phyloP scores from a whole-genome alignment of 2,888 invertebrate genomes.

The Parnassius mnemosyne region DNA sequence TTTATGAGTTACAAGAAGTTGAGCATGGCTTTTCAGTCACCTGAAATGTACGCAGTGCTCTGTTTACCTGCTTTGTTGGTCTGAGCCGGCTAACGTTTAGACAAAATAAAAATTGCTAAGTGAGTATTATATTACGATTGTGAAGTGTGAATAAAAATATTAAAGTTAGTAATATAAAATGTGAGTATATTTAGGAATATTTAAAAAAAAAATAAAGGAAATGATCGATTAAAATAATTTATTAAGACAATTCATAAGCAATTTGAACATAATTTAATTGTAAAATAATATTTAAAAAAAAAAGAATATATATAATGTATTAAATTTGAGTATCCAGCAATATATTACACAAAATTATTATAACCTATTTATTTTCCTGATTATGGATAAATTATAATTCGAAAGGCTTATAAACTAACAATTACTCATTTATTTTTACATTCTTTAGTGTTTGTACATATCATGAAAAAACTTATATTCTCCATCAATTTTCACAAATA shows the following conservation, averaged over 20 bases:
- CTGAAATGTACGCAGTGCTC: too few relatives aligned
- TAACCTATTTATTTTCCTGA: constrained; percentile 14
- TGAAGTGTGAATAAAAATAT: too few relatives aligned
- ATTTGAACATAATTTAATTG: constrained; percentile 23
- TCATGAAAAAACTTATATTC: constrained; percentile 10
- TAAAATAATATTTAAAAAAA: constrained; percentile 16
- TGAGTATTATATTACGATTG: too few relatives aligned
- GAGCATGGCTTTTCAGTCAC: too few relatives aligned
- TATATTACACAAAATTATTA: constrained; percentile 23
- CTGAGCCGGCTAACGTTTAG: too few relatives aligned
- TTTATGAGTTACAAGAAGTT: too few relatives aligned
- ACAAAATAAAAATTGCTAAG: too few relatives aligned
- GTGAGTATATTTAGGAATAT: background rate
- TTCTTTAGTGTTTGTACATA: constrained; percentile 20
- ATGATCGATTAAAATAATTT: constrained; percentile 23
- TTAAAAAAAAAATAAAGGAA: constrained; percentile 7
- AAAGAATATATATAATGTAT: constrained; percentile 19
- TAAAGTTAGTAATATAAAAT: too few relatives aligned
- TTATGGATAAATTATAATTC: constrained; percentile 24
- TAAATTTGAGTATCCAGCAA: constrained; percentile 20
- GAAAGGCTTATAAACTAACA: constrained; percentile 20
- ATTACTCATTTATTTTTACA: constrained; percentile 4
- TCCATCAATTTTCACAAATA: background rate
- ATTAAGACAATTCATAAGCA: constrained; percentile 25
- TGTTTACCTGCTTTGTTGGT: too few relatives aligned